Evolutionary conservation across 2,797 vertebrate genomes (phyloP), one percentile per base, ranked within the genome.

Genomic region (Poecilia velifera): DNA sequence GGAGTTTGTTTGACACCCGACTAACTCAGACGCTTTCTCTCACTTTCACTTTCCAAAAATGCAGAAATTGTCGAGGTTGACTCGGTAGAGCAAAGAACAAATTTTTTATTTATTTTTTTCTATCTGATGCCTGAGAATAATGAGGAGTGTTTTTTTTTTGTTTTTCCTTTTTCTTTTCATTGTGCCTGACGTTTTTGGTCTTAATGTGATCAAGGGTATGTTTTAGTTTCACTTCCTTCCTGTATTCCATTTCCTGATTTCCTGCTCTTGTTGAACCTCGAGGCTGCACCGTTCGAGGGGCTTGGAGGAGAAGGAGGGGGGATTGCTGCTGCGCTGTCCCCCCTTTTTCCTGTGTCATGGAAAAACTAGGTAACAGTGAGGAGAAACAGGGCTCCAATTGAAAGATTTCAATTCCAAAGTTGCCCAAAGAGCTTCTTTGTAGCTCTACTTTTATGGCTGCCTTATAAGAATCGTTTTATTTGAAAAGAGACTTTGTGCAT

Each of bases 171-270:
- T 53, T 79, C 70, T 86, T 76, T 47, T 84, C 81, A 64, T 62
- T 86, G 84, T 73, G 47, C 90, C 72, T 88, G 88, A 87, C 83
- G 68, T 75, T 55, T 83, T 84, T 84, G 76, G 85, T 81, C 85
- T 71, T 79, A 85, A 85, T 79, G 81, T 28, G 68, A 90, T 91
- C 77, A 83, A 87, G 87, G 77, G 85, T 90, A 88, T 89, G 91
- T 93, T 95, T 72, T 79, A 43, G 92, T 94, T 94, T 95, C 93
- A 94, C 92, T 96, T 96, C 95, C 95, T 96, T 95, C 95, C 95
- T 95, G 86, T 85, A 93, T 95, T 94, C 93, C 86, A 90, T 94
- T 95, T 95, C 93, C 95, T 95, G 92, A 93, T 92, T 95, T 95
- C 90, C 91, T 95, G 90, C 84, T 87, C 84, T 78, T 76, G 85